Conservation (phyloP, 2,797 vertebrate genomes). For the Pogoniulus pusillus region DNA sequence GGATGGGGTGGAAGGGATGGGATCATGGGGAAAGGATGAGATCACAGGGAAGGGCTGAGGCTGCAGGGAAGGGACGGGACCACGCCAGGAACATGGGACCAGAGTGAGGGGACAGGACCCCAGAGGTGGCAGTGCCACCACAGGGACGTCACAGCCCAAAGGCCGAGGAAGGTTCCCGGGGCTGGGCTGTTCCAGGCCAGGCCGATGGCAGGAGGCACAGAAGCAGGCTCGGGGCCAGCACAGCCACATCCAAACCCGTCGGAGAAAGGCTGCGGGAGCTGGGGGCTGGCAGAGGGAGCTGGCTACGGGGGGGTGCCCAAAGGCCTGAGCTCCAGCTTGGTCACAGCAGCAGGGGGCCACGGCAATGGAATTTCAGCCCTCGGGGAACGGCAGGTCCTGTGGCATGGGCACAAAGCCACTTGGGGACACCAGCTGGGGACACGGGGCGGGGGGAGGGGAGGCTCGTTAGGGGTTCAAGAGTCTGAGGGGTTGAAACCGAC, state of each 20-base stretch:
- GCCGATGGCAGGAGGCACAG: not conserved
- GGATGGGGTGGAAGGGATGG: too few relatives aligned
- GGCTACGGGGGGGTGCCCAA: not conserved
- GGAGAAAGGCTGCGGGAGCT: not conserved
- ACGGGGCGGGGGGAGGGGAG: too few relatives aligned
- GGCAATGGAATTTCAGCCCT: not conserved
- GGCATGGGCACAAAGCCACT: rapidly evolving
- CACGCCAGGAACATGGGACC: rapidly evolving
- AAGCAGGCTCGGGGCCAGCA: not conserved
- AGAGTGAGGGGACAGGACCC: rapidly evolving
- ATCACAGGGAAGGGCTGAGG: too few relatives aligned
- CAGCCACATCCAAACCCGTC: not conserved
- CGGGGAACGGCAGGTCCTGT: not conserved
- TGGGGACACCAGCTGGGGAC: rapidly evolving
- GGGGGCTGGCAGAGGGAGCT: not conserved
- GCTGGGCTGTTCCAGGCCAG: not conserved
- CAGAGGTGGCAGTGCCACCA: too few relatives aligned
- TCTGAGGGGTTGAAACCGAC: rapidly evolving
- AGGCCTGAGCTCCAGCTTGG: too few relatives aligned
- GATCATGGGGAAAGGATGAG: too few relatives aligned
- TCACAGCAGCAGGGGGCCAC: too few relatives aligned
- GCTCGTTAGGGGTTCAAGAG: not conserved
- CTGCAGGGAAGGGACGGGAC: too few relatives aligned
- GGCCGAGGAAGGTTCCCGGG: not conserved
- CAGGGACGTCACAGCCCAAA: not conserved